These are phyloP conservation scores for Dryococelus australis DNA, from an alignment of 2,888 invertebrate genomes.

Conservation along the genomic window DNA sequence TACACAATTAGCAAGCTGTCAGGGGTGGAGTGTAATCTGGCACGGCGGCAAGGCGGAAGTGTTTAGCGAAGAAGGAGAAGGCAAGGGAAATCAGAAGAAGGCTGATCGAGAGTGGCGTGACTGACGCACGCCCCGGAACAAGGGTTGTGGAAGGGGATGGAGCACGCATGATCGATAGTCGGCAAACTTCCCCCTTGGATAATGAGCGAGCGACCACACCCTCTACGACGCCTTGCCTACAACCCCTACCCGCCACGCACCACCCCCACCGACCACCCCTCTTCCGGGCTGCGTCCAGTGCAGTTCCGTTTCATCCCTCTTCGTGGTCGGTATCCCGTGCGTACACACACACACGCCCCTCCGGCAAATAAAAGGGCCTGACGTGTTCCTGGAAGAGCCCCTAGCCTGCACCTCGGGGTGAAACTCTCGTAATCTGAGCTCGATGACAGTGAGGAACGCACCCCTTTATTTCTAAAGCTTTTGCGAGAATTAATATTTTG, in stretches of 20 bases:
- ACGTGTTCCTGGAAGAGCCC: not conserved
- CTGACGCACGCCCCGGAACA: not conserved
- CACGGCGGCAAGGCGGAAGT: not conserved
- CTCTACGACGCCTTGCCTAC: not conserved
- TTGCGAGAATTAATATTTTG: too few relatives aligned
- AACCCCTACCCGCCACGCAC: not conserved
- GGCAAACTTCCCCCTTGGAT: slow-evolving; percentile 9
- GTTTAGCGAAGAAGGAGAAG: not conserved
- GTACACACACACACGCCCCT: not conserved
- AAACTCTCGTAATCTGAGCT: not conserved
- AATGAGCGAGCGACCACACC: slow-evolving; percentile 1
- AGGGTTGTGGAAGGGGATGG: not conserved
- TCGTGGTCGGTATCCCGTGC: too few relatives aligned
- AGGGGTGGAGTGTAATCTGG: not conserved
- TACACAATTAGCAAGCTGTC: not conserved
- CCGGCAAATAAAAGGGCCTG: not conserved
- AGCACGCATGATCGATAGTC: not conserved
- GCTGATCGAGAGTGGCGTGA: not conserved
- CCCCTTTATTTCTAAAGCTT: too few relatives aligned
- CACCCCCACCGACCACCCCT: too few relatives aligned
- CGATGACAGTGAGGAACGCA: not conserved
- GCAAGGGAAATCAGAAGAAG: not conserved
- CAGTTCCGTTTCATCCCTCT: too few relatives aligned
- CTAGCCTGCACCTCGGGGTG: not conserved
- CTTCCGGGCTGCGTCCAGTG: too few relatives aligned